These are phyloP conservation scores for Sanderia malayensis DNA, from an alignment of 30 jellyfish, hydroid and myxozoan genomes.

Conservation along the genomic window DNA sequence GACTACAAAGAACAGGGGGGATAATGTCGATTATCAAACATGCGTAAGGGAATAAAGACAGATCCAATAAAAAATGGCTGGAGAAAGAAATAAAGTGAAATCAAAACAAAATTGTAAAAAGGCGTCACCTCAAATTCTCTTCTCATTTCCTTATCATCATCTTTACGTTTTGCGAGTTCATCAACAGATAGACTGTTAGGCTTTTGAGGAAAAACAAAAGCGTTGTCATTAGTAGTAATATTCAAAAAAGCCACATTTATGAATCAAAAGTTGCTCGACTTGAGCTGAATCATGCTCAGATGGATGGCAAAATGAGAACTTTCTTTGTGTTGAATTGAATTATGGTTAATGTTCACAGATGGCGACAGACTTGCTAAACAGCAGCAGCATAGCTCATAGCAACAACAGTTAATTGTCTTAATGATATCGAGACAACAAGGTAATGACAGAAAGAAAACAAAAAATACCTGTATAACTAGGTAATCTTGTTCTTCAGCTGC, in stretches of 20 bases:
- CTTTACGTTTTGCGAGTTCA: conserved; percentile 40
- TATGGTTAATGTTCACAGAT: background rate
- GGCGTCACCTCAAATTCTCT: conserved; percentile 47
- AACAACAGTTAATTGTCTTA: background rate
- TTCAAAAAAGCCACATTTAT: too few relatives aligned
- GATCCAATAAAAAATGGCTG: background rate
- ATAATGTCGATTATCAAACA: background rate
- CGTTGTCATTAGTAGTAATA: too few relatives aligned
- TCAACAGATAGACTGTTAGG: background rate
- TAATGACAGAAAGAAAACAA: too few relatives aligned
- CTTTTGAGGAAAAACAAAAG: background rate
- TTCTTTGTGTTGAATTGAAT: background rate
- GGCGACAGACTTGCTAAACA: background rate
- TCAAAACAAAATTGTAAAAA: background rate
- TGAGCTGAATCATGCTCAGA: too few relatives aligned
- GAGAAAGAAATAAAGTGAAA: background rate
- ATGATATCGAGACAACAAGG: background rate
- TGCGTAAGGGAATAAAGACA: background rate
- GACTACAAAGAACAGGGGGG: conserved; percentile 22
- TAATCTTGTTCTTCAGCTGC: background rate
- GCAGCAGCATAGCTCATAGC: background rate
- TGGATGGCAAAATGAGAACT: background rate
- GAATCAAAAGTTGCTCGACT: too few relatives aligned
- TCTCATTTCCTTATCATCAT: conserved; percentile 20
- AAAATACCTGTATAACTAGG: too few relatives aligned